A percentile compares a stretch with the other conserved stretches of the same genome.
Conservation (phyloP, 2,888 invertebrate species). For the Conops quadrifasciatus region DNA sequence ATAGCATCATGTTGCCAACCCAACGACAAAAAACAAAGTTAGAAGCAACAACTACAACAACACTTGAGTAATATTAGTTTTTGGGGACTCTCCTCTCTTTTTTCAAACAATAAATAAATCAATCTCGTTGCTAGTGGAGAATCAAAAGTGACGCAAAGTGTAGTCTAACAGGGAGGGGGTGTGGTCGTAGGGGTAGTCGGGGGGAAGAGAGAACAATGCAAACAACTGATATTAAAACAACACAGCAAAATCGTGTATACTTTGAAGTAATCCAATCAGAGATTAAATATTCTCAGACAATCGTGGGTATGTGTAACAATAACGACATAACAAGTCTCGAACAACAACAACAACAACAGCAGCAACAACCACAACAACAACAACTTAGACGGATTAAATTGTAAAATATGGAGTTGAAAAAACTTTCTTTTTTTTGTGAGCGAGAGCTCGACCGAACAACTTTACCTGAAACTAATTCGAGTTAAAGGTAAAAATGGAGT, state of each 20-base stretch:
- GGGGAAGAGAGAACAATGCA: not conserved
- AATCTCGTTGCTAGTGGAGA: not conserved
- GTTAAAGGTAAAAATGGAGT: no score
- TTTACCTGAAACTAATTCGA: no score
- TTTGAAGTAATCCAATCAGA: conserved; percentile 34
- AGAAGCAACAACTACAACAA: conserved; percentile 43
- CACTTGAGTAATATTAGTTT: conserved; percentile 37
- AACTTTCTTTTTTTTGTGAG: no score
- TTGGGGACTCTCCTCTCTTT: not conserved
- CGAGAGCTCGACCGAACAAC: no score
- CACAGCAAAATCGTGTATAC: not conserved
- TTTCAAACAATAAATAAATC: conserved; percentile 30
- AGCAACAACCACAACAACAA: conserved; percentile 3
- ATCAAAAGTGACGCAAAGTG: no score
- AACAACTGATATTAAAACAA: no score
- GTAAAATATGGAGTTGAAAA: no score
- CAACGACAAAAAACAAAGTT: conserved; percentile 27
- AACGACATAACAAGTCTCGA: not conserved
- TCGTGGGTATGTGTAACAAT: not conserved
- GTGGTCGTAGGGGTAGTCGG: no score
- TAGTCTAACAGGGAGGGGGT: not conserved
- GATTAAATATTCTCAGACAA: conserved; percentile 19
- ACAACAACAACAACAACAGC: not conserved
- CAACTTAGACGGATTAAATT: not conserved
- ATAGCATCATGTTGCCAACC: conserved; percentile 11